Base-by-base conservation (phyloP, 2,113 vertebrate species). In the Myotis yumanensis region DNA sequence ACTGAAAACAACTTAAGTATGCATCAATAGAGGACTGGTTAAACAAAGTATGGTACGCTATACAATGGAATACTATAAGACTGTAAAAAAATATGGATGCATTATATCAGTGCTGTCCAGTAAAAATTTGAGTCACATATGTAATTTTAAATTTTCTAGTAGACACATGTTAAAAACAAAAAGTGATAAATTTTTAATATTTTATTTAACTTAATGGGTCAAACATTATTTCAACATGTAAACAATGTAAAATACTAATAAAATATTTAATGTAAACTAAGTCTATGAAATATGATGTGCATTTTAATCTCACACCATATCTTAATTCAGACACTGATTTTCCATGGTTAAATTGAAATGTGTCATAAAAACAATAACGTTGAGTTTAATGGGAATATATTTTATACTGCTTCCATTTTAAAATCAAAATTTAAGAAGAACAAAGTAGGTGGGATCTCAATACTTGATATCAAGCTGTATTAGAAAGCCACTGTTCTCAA, bases 351-450 rank as follows among this genome's bases (percentile, higher is more conserved):
- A 82, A 23, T 3, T 86, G 52, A 91, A 93, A 82, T 71, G 62
- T 30, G 18, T 57, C 8, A 7, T 57, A 57, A 57, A 95, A 86
- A 91, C 20, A 89, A 72, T 6, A 32, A 71, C n/a, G 46, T 77
- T 69, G 20, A 91, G 32, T 48, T 86, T 91, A 93, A 57, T 62
- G 73, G 32, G n/a, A 90, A 85, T 76, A 54, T 62, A 51, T 76
- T 88, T 88, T 71, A 90, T 7, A 86, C 46, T 68, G n/a, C 28
- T 88, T 66, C 84, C 16, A 68, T 40, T 76, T 88, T 85, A 48
- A 91, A 95, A 86, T 64, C 54, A 86, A 89, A 71, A 48, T 82
- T 80, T 66, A 88, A 94, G 43, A 43, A 43, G 43, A 43, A 43
- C 43, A 43, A 43, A 8, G 43, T 43, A 43, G 43, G 43, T 43